Evolutionary conservation across 2,797 vertebrate species (phyloP), one percentile per base, ranked within the genome.

Genomic region (Rousettus madagascariensis): DNA sequence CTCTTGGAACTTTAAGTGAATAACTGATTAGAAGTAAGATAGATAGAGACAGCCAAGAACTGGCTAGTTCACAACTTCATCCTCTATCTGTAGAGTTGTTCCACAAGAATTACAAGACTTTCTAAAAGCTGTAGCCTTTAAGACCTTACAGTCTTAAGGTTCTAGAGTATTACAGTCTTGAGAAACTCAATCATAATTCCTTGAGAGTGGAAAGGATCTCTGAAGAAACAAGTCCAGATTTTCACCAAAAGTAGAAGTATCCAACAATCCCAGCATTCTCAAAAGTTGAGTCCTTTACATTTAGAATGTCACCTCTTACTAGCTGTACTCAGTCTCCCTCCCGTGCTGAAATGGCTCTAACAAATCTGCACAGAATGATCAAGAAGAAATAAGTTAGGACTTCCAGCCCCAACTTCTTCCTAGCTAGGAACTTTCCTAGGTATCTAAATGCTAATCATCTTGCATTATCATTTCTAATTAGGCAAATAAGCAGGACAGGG

Each of bases 171-270:
- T 87, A 94, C 30, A 89, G 33, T 87, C 33, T 88, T 61, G 46
- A 92, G 43, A 74, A 88, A 88, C 57, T 93, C 33, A 87, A 88
- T 88, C 65, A 79, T 89, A 79, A 22, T 22, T 66, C 72, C 33
- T 77, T 84, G 36, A 49, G 63, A 7, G 24, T 91, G 65, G 5
- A 85, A 91, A 87, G 26, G 38, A 83, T 24, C 68, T 63, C 11
- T 91, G 79, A 97, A 96, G 72, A 95, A 95, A 94, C 24, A 90
- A 93, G 38, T 83, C n/a, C 19, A 77, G 68, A 59, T 22, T 86
- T 88, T 74, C 24, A 86, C 26, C 28, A 79, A 89, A 83, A 9
- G 15, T n/a, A 90, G 38, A 12, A 75, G 5, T 85, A 19, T 63
- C 30, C 38, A 85, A 85, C 13, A 49, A 87, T 51, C 41, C 71